Evolutionary conservation across 2,797 vertebrate genomes (phyloP).

Genomic region (Emys orbicularis): DNA sequence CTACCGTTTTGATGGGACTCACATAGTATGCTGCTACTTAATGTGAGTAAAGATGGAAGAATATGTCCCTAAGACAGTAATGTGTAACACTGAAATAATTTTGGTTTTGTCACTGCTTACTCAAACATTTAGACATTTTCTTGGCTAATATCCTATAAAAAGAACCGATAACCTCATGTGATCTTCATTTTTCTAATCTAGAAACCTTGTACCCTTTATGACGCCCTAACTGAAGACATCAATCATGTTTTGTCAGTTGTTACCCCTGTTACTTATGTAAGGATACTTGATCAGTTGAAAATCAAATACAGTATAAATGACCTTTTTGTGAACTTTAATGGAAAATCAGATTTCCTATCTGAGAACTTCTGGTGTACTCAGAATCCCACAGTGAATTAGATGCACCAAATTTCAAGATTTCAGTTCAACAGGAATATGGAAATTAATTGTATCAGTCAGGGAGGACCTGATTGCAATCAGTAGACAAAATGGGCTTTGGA

Average conservation of each 20-base stretch:
- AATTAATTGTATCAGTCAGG: not conserved
- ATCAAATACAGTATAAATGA: not conserved
- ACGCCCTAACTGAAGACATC: not conserved
- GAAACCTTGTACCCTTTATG: not conserved
- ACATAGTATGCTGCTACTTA: not conserved
- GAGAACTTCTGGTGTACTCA: not conserved
- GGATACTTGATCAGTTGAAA: not conserved
- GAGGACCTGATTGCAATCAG: not conserved
- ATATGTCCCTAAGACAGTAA: not conserved
- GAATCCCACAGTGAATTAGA: not conserved
- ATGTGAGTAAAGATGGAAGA: not conserved
- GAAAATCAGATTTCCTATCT: not conserved
- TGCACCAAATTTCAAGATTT: not conserved
- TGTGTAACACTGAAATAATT: not conserved
- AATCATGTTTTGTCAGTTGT: not conserved
- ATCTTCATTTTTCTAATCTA: not conserved
- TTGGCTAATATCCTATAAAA: not conserved
- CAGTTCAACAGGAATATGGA: not conserved
- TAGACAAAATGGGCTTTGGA: not conserved
- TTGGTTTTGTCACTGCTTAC: not conserved
- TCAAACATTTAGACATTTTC: not conserved
- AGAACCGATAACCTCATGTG: not conserved
- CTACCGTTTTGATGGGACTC: accelerated
- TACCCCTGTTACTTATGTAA: not conserved
- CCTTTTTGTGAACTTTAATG: not conserved